Evolutionary conservation across 1,140 invertebrate genomes (phyloP).

Genomic region (Tenebrio molitor): DNA sequence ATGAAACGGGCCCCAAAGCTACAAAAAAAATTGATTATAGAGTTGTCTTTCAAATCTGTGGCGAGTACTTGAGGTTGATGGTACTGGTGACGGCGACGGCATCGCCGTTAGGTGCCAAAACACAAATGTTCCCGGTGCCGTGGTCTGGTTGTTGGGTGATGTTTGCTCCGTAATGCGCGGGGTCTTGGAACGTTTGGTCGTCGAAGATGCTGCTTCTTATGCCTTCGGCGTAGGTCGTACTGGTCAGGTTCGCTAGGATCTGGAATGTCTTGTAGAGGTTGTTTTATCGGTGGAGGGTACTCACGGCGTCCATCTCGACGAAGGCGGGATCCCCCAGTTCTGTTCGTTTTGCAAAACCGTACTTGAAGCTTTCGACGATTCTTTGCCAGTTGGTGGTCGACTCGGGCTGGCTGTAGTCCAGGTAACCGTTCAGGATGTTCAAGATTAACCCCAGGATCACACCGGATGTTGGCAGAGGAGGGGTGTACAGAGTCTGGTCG

Average conservation of each 20-base stretch:
- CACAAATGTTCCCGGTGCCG: slow-evolving; percentile 92
- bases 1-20: slow-evolving; percentile 83
- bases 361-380: slow-evolving; percentile 94
- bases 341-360: slow-evolving; percentile 91
- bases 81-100: slow-evolving; percentile 95
- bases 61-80: slow-evolving; percentile 91
- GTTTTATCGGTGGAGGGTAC: neutral
- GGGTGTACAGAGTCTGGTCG: slow-evolving; percentile 78
- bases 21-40: slow-evolving; percentile 59
- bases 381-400: slow-evolving; percentile 76
- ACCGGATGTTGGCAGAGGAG: slow-evolving; percentile 88
- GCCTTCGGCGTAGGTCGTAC: slow-evolving; percentile 72
- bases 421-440: slow-evolving; percentile 80
- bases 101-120: slow-evolving; percentile 89
- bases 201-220: slow-evolving; percentile 75
- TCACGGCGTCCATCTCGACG: slow-evolving; percentile 58
- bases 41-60: neutral
- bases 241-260: slow-evolving; percentile 76
- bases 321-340: slow-evolving; percentile 87
- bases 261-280: slow-evolving; percentile 60
- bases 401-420: slow-evolving; percentile 64
- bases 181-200: slow-evolving; percentile 75
- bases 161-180: slow-evolving; percentile 78
- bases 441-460: slow-evolving; percentile 86
- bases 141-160: slow-evolving; percentile 75